Percentiles rank a stretch among this genome's conserved stretches.
phyloP scores from a whole-genome alignment of 2,888 invertebrate genomes.

The Carterocephalus palaemon region DNA sequence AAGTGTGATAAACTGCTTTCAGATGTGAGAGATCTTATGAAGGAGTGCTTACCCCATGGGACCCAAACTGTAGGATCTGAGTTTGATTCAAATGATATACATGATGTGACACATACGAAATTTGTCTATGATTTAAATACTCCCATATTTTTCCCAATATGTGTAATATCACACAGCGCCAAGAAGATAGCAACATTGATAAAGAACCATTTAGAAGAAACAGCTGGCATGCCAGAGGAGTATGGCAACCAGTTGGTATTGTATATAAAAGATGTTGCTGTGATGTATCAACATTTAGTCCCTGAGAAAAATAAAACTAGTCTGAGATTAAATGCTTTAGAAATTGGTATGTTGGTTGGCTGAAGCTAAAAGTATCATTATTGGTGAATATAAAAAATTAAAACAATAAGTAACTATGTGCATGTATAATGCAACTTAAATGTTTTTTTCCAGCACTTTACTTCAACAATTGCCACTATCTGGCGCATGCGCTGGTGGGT shows the following conservation, averaged over 20 bases:
- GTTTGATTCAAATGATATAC: no score
- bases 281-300: slow-evolving; percentile 67
- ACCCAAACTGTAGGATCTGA: slow-evolving; percentile 54
- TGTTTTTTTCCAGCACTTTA: slow-evolving; percentile 60
- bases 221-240: slow-evolving; percentile 57
- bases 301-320: slow-evolving; percentile 65
- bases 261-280: slow-evolving; percentile 64
- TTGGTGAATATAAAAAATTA: no score
- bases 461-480: slow-evolving; percentile 75
- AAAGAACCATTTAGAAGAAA: slow-evolving; percentile 63
- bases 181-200: slow-evolving; percentile 59
- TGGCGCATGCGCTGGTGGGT: slow-evolving; percentile 69
- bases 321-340: slow-evolving; percentile 63
- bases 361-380: no score
- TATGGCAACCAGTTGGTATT: slow-evolving; percentile 57
- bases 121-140: slow-evolving; percentile 52
- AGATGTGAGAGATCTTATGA: slow-evolving; percentile 55
- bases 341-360: slow-evolving; percentile 70
- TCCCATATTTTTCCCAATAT: slow-evolving; percentile 65
- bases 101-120: slow-evolving; percentile 48
- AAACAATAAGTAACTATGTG: no score
- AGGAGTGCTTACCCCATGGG: slow-evolving; percentile 58
- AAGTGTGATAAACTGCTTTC: slow-evolving; percentile 67
- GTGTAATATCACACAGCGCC: slow-evolving; percentile 65
- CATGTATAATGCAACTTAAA: not conserved